A percentile compares a stretch with the other conserved stretches of the same genome.
These are phyloP conservation scores for Botia almorhae DNA, from an alignment of 2,797 vertebrate genomes.

Conservation along the genomic window DNA sequence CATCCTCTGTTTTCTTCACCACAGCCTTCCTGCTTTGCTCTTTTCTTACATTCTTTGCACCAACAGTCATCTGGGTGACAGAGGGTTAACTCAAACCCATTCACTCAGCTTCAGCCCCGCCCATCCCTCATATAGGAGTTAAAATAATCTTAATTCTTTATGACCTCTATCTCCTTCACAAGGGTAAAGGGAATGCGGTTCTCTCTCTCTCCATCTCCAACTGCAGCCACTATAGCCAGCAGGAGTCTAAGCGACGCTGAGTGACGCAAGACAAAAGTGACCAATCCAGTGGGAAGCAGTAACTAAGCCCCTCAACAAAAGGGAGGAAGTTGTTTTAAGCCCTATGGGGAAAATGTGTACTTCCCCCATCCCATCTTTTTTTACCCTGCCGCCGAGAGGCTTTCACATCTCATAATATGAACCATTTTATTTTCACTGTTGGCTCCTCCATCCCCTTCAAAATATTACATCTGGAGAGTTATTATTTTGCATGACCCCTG, in stretches of 20 bases:
- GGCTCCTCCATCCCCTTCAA: constrained; percentile 2
- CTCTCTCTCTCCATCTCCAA: constrained; percentile 15
- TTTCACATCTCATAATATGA: not conserved
- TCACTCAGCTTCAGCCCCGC: not conserved
- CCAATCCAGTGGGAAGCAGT: constrained; percentile 15
- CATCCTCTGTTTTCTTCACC: constrained; percentile 12
- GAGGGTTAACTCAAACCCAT: constrained; percentile 30
- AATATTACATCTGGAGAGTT: not conserved
- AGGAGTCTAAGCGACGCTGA: not conserved
- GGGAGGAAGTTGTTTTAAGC: not conserved
- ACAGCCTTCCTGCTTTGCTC: not conserved
- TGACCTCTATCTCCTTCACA: constrained; percentile 17
- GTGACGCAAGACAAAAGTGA: constrained; percentile 29
- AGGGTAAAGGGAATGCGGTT: not conserved
- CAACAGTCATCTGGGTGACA: not conserved
- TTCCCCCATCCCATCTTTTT: not conserved
- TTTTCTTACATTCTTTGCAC: not conserved
- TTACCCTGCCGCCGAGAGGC: not conserved
- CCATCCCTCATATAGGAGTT: not conserved
- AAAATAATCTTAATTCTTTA: constrained; percentile 13
- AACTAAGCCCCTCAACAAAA: not conserved
- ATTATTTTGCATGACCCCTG: constrained; percentile 3
- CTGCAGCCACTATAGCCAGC: not conserved
- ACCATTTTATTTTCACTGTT: not conserved
- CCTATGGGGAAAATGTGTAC: not conserved